Evolutionary conservation across 2,797 vertebrate species (phyloP), one percentile per base, ranked within the genome.

Genomic region (Lemur catta): DNA sequence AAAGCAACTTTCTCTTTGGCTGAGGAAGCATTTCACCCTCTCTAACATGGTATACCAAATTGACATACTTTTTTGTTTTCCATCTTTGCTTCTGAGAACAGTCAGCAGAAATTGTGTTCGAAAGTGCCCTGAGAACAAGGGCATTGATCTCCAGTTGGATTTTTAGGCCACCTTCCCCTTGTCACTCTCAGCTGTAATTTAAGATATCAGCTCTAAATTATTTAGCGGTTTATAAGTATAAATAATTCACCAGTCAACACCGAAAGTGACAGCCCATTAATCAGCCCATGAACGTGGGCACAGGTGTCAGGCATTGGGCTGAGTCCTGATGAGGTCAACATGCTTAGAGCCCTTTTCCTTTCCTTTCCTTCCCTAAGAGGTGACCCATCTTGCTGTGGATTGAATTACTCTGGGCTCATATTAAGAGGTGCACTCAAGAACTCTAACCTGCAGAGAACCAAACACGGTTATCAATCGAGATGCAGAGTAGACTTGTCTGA

Each of bases 221-320:
- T 99, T 99, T 99, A 99, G 99, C 94, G 92, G 98, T 98, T 98
- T 99, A 98, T 98, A 98, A 99, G 98, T 99, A 99, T 99, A 99
- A 99, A 99, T 99, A 99, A 99, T 99, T 99, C 98, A 99, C 98
- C 98, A 99, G 99, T 99, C 99, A 99, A 99, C 99, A 99, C 99
- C 98, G 98, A 97, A 98, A 98, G 98, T 98, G 99, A 99, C 99
- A 99, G 99, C 98, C 98, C 99, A 99, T 99, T 99, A 99, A 99
- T 99, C 99, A 99, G 98, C 93, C 97, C 43, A 52, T 0, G 85
- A 98, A 97, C 86, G 81, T 97, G 97, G 91, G 95, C 93, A 61
- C 98, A 98, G 98, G 97, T 98, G 97, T 97, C 97, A 95, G 55
- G 94, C 24, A 4, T 67, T 84, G 93, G 93, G 71, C 96, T 78